Base-by-base conservation (phyloP, 2,888 invertebrate species). In the Drosophila quasianomalipes region DNA sequence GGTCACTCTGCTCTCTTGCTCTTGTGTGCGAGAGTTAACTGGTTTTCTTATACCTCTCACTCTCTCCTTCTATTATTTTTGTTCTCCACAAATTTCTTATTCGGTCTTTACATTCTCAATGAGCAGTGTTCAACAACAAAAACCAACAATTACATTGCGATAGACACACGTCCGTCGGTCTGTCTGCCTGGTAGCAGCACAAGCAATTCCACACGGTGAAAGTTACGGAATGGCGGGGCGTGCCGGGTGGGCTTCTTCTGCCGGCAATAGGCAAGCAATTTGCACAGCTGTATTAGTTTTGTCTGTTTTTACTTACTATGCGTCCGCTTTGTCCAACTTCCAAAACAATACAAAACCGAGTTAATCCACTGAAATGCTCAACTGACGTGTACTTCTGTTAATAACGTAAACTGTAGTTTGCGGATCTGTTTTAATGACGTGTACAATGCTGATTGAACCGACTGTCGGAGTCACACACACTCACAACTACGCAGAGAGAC, bases 401-500 rank as follows among this genome's bases (percentile, higher is more conserved):
- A 60, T 30, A 62, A 58, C 59, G 47, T 66, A 26, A 47, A 47
- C 47, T 58, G 51, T 57, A 64, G 70, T 82, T 75, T 70, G 41
- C 69, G 41, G 63, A 67, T 74, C 64, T 70, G 44, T 60, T 70
- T 74, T 53, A 71, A 74, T 87, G 91, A 87, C 87, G 87, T 87
- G 87, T 89, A 91, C 88, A 65, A 83, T 76, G 70, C 82, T 57
- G 89, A 89, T 90, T 86, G 90, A 85, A 61, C 47, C 31, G 72
- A 67, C 39, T 64, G 57, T 54, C 58, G 54, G 53, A 62, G 47
- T 51, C 53, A 37, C 65, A 53, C 60, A 75, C 58, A n/a, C 31
- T 49, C 31, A 35, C 26, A 60, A 39, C 58, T 5, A 47, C 58
- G 39, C 37, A 67, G 37, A 65, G 67, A 64, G 67, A 60, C 62